Evolutionary conservation across 37 sponge, comb jelly and placozoan genomes (phyloP), one percentile per base, ranked within the genome.

Genomic region (Ianthella basta): DNA sequence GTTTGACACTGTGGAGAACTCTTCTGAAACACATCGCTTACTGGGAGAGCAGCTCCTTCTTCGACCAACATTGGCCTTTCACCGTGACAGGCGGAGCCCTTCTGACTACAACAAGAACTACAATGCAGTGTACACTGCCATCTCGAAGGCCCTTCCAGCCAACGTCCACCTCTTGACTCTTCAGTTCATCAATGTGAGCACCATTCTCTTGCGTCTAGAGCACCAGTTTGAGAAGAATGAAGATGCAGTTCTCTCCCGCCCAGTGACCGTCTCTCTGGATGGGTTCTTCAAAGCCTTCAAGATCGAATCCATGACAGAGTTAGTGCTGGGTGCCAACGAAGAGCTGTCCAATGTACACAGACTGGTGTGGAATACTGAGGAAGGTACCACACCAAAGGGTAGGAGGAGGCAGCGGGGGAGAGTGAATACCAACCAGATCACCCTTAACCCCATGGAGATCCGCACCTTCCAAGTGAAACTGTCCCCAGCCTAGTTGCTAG

Each of bases 131-230:
- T 86, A 74, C 38, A 36, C 85, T 37, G 92, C 84, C 8, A 10
- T 92, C 36, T 60, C 79, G 1, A 79, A n/a, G 19, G 87, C 83
- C 5, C 85, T 95, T 13, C 96, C 96, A 15, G 33, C 44, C 15
- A 90, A 95, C 57, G 95, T 95, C 29, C 94, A 95, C 65, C 84
- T 95, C 23, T 80, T 95, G 67, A 92, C 96, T 20, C 75, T 95
- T 32, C 60, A 85, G 81, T 44, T 38, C 20, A 37, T 88, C 33
- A 55, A 37, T 16, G 59, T 37, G n/a, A 87, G 61, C 66, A 88
- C 81, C 35, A 29, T 80, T 16, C 81, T 95, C 5, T 40, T 95
- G 15, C 63, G 96, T 25, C 67, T 95, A 80, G 96, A 95, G 59
- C 90, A 95, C 72, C 86, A 89, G 90, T 94, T 83, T 80, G 89